These are phyloP conservation scores for Zygogramma bicolorata DNA, from an alignment of 2,888 invertebrate genomes.

Conservation along the genomic window DNA sequence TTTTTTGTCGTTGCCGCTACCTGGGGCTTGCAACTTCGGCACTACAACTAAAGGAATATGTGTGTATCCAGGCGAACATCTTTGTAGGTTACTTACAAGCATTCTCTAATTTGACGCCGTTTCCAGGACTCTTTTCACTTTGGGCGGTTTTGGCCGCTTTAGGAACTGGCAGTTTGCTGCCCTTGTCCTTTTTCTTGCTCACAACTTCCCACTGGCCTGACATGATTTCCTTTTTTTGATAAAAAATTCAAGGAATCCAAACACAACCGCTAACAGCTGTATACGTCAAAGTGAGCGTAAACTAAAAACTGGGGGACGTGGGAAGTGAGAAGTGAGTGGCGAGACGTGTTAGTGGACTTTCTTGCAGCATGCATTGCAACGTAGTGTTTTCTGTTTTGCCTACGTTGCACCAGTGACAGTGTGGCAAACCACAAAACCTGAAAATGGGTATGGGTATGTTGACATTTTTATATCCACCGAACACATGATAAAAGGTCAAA, in stretches of 20 bases:
- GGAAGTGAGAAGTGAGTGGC: neutral
- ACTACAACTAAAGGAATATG: slow-evolving; percentile 67
- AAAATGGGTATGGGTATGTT: no score
- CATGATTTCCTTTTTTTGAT: slow-evolving; percentile 54
- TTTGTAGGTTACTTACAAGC: slow-evolving; percentile 72
- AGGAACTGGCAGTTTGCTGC: slow-evolving; percentile 65
- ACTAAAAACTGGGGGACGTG: neutral
- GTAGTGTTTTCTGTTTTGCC: no score
- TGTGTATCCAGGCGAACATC: neutral
- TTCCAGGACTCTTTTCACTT: slow-evolving; percentile 62
- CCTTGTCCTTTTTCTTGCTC: slow-evolving; percentile 74
- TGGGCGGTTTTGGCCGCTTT: slow-evolving; percentile 69
- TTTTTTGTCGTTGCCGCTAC: slow-evolving; percentile 70
- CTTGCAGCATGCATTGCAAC: no score
- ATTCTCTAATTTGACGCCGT: slow-evolving; percentile 79
- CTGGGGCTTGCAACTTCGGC: slow-evolving; percentile 72
- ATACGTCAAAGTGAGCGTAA: neutral
- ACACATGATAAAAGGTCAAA: no score
- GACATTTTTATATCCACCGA: no score
- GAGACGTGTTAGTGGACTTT: no score
- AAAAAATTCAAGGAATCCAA: neutral
- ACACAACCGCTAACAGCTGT: slow-evolving; percentile 4
- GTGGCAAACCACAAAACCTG: no score
- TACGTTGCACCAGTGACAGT: no score
- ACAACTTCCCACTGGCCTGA: slow-evolving; percentile 80